A percentile compares a stretch with the other conserved stretches of the same genome.
phyloP scores from a whole-genome alignment of 1,140 invertebrate genomes.

The Heliothis virescens region DNA sequence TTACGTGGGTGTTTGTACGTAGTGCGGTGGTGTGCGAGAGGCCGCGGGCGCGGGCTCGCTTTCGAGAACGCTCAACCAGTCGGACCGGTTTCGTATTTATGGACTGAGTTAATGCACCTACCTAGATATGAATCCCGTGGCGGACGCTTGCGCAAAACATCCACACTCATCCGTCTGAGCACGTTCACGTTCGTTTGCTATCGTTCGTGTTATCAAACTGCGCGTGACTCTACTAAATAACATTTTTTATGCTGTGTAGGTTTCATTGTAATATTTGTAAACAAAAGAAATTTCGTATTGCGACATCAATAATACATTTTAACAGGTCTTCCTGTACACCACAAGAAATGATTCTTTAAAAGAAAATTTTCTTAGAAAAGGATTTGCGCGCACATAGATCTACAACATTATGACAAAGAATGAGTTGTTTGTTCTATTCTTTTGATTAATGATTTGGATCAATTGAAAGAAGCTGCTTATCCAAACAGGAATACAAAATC shows the following conservation, averaged over 20 bases:
- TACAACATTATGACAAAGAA: no score
- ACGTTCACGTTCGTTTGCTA: slow-evolving; percentile 69
- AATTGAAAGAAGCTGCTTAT: no score
- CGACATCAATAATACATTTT: not conserved
- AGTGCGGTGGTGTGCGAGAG: slow-evolving; percentile 75
- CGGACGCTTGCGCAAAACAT: slow-evolving; percentile 80
- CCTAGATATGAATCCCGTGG: slow-evolving; percentile 80
- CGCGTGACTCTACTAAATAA: slow-evolving; percentile 65
- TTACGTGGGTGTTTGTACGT: slow-evolving; percentile 81
- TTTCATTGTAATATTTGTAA: slow-evolving; percentile 62
- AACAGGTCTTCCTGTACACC: not conserved
- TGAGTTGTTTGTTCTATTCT: no score
- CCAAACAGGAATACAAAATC: no score
- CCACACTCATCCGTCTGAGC: slow-evolving; percentile 60
- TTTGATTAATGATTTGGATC: no score
- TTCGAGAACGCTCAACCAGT: slow-evolving; percentile 84
- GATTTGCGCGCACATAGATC: no score
- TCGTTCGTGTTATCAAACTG: slow-evolving; percentile 68
- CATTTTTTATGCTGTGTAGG: slow-evolving; percentile 69
- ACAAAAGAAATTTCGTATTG: not conserved
- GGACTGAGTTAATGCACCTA: slow-evolving; percentile 83
- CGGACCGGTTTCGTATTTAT: slow-evolving; percentile 84
- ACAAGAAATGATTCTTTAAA: not conserved
- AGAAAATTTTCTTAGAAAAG: no score
- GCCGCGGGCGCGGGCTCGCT: slow-evolving; percentile 75